These are phyloP conservation scores for Pogonomyrmex barbatus DNA, from an alignment of 1,140 invertebrate species.

Conservation along the genomic window DNA sequence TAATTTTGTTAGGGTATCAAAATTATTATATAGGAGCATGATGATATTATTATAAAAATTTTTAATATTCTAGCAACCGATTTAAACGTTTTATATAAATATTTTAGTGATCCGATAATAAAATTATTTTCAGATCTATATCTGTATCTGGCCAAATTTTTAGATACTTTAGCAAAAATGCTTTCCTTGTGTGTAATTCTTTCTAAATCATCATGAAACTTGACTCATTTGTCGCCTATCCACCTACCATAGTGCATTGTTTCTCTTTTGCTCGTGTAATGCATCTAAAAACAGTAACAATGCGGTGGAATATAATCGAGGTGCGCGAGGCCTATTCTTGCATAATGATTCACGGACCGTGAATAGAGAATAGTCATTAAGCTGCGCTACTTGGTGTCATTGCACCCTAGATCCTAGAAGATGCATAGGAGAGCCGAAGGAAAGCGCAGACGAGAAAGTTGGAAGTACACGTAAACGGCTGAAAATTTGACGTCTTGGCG, in stretches of 20 bases:
- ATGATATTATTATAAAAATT: too few species aligned
- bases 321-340: conserved; percentile 12
- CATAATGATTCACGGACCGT: conserved; percentile 69
- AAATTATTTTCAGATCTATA: too few species aligned
- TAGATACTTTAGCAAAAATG: too few species aligned
- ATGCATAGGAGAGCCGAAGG: conserved; percentile 60
- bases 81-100: too few species aligned
- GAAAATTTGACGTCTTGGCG: conserved; percentile 75
- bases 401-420: conserved; percentile 75
- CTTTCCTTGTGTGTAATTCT: too few species aligned
- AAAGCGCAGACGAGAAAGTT: conserved; percentile 71
- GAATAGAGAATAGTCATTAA: conserved; percentile 75
- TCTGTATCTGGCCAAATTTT: too few species aligned
- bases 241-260: not conserved
- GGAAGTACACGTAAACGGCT: conserved; percentile 78
- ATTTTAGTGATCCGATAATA: too few species aligned
- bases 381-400: conserved; percentile 63
- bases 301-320: conserved; percentile 53
- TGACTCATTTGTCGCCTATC: not conserved
- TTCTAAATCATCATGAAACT: too few species aligned
- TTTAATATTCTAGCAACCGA: too few species aligned
- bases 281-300: conserved; percentile 41
- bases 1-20: too few species aligned
- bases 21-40: too few species aligned
- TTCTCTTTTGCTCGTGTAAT: not conserved